Conservation (phyloP, 2,113 vertebrate species). For the Indicator maculatus region DNA sequence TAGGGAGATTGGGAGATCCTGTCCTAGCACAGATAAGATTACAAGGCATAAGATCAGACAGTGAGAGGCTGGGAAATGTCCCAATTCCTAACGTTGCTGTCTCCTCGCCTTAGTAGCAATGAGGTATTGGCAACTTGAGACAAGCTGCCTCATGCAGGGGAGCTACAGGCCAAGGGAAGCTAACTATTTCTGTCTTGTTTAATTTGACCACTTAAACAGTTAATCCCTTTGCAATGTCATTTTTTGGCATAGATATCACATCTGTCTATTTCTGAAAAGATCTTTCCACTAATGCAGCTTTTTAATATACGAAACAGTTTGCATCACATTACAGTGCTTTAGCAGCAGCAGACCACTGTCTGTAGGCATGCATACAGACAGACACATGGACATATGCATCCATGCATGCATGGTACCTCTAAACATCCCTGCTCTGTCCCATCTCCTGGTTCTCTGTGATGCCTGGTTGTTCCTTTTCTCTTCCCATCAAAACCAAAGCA, state of each 20-base stretch:
- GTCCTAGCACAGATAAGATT: background rate
- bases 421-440: background rate
- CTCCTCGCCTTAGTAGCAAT: conserved; percentile 35
- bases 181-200: conserved; percentile 61
- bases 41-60: background rate
- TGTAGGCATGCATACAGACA: background rate
- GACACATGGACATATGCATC: background rate
- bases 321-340: conserved; percentile 39
- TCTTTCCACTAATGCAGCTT: conserved; percentile 45
- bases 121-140: conserved; percentile 55
- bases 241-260: conserved; percentile 54
- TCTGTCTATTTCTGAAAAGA: conserved; percentile 55
- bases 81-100: conserved; percentile 26
- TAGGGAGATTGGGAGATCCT: background rate
- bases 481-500: background rate
- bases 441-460: background rate
- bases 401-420: background rate
- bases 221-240: conserved; percentile 61
- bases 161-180: conserved; percentile 56
- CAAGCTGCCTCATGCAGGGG: conserved; percentile 43
- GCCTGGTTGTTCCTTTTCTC: background rate
- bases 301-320: conserved; percentile 53
- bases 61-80: conserved; percentile 39
- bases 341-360: conserved; percentile 5
- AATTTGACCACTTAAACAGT: conserved; percentile 63